These are phyloP conservation scores for Cyphomyrus discorhynchus DNA, from an alignment of 2,113 vertebrate species.

Conservation along the genomic window DNA sequence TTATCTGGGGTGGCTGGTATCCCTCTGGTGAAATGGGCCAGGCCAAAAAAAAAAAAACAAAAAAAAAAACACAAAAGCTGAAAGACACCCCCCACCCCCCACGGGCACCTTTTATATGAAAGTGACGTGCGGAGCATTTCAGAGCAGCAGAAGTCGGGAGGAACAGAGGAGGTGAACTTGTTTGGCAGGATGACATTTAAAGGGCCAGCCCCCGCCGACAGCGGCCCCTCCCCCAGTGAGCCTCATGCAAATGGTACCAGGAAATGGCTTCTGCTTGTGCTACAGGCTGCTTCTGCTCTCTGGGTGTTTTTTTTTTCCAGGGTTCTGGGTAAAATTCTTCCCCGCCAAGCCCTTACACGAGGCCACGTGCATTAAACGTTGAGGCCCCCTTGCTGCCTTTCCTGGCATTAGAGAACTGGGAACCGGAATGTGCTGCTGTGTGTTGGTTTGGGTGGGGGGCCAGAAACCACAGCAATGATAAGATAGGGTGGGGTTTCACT, in stretches of 20 bases:
- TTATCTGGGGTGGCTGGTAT: not conserved
- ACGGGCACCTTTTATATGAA: not conserved
- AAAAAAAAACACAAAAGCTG: not conserved
- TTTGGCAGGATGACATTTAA: conserved; percentile 5
- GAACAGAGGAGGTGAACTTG: not conserved
- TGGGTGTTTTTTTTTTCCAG: conserved; percentile 8
- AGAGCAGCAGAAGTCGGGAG: too few relatives aligned
- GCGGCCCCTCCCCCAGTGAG: conserved; percentile 9
- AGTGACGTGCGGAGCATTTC: not conserved
- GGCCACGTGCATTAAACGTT: not conserved
- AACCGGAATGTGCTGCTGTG: not conserved
- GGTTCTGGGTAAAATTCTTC: not conserved
- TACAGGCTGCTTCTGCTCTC: not conserved
- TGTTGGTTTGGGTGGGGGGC: not conserved
- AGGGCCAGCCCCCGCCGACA: conserved; percentile 9
- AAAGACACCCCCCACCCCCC: not conserved
- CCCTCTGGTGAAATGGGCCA: not conserved
- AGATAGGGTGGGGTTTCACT: not conserved
- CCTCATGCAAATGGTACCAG: conserved; percentile 39
- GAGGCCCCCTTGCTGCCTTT: not conserved
- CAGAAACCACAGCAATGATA: not conserved
- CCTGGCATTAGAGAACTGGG: not conserved
- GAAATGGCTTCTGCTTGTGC: conserved; percentile 31
- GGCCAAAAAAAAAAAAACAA: not conserved
- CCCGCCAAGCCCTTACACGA: not conserved